Conservation (phyloP, 2,888 invertebrate genomes). For the Sceliomorpha sp. region DNA sequence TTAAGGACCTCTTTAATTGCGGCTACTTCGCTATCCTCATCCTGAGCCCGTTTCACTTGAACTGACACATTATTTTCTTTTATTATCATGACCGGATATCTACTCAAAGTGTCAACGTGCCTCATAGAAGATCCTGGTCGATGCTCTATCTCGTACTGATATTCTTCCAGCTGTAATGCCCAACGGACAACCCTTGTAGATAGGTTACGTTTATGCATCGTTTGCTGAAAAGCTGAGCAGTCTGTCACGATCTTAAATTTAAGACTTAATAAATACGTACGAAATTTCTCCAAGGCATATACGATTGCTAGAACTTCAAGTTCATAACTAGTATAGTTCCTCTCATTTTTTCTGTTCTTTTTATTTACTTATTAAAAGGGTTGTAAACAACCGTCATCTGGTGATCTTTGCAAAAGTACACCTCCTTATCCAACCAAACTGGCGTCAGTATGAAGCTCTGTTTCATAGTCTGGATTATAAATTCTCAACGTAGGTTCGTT, state of each 20-base stretch:
- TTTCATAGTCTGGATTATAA: constrained; percentile 8
- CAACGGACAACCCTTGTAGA: constrained; percentile 17
- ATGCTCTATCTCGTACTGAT: constrained; percentile 23
- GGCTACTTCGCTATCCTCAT: no score
- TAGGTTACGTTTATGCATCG: constrained; percentile 26
- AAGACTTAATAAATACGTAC: constrained; percentile 19
- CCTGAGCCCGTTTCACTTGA: constrained; percentile 11
- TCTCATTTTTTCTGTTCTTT: constrained; percentile 4
- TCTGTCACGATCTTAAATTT: constrained; percentile 25
- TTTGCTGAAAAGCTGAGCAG: constrained; percentile 27
- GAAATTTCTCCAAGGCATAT: constrained; percentile 13
- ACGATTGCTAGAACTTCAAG: constrained; percentile 25
- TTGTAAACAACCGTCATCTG: constrained; percentile 5
- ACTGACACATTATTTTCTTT: not conserved
- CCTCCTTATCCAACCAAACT: constrained; percentile 23
- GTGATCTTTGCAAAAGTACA: constrained; percentile 15
- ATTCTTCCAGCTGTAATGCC: constrained; percentile 28
- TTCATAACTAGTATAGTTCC: constrained; percentile 39
- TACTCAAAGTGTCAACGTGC: constrained; percentile 37
- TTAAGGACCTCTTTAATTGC: constrained; percentile 3
- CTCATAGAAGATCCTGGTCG: constrained; percentile 9
- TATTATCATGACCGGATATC: constrained; percentile 11
- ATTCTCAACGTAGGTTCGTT: constrained; percentile 3
- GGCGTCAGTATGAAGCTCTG: constrained; percentile 27
- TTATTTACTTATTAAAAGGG: constrained; percentile 18